Evolutionary conservation across 2,113 vertebrate species (phyloP), one percentile per base, ranked within the genome.

Genomic region (Megaleporinus macrocephalus): DNA sequence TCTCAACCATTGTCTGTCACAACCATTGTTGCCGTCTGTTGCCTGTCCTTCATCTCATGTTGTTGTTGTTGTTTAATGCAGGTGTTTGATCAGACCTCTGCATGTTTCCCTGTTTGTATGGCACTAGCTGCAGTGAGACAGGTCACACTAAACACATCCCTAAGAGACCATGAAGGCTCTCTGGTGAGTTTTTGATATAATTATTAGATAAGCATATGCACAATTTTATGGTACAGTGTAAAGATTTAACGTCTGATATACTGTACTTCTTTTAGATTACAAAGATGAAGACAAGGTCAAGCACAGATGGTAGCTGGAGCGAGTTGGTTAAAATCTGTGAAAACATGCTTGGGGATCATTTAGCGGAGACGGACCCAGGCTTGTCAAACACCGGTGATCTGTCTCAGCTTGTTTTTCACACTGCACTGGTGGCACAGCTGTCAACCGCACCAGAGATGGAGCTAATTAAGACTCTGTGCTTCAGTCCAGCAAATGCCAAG

Each of bases 381-480:
- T 24, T 62, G n/a, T 62, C 59, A 26, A 62, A 27, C 59, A 27
- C 59, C 27, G 59, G 22, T 33, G 26, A n/a, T 55, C 49, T 75
- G 49, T 66, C 72, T 29, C 80, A 75, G 41, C 66, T 87, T 30
- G 78, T 84, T 49, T 7, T 81, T 22, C 86, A 87, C 53, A 83
- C 81, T 61, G 84, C 73, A 4, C 29, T 87, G 27, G 77, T 80
- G 26, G 81, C 71, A 16, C 71, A 61, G 0, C 30, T 81, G 55
- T 85, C 84, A 68, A n/a, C 78, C 49, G 24, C 63, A 11, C 73
- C 81, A 30, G 70, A 83, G 62, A 83, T 79, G 47, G 24, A 72
- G 13, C 84, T 87, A 2, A 76, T 87, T 20, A 76, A 53, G 22
- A 12, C 69, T 49, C 78, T 87, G 73, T 87, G 86, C 81, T 87